Conservation (phyloP, 1,140 invertebrate species). For the Mercenaria mercenaria region DNA sequence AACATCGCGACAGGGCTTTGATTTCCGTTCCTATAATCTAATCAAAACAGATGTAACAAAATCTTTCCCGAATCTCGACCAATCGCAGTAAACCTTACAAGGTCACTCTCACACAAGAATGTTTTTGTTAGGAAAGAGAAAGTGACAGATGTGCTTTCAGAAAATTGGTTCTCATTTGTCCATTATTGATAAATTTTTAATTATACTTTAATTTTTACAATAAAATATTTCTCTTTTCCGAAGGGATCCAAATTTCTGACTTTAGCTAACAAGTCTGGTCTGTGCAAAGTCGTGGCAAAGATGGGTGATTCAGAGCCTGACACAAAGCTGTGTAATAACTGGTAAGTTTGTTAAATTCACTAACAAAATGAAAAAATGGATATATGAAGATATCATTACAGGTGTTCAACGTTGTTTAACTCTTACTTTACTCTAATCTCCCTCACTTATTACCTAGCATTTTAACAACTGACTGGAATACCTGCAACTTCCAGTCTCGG, state of each 20-base stretch:
- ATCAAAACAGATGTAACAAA: slow-evolving; percentile 8
- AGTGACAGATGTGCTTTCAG: slow-evolving; percentile 30
- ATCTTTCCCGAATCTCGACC: background rate
- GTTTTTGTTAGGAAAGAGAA: slow-evolving; percentile 62
- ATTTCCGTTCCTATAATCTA: background rate
- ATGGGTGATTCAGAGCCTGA: slow-evolving; percentile 72
- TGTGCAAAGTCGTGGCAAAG: no score
- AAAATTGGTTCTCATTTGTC: background rate
- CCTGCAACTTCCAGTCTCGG: no score
- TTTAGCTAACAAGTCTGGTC: no score
- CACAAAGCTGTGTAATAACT: slow-evolving; percentile 77
- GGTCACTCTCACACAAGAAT: background rate
- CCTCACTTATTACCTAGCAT: no score
- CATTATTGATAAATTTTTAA: background rate
- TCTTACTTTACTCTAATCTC: no score
- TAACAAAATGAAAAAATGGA: background rate
- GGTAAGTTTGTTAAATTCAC: slow-evolving; percentile 71
- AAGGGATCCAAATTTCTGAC: no score
- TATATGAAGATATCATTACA: background rate
- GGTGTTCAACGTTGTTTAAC: no score
- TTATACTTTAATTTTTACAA: no score
- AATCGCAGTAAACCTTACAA: background rate
- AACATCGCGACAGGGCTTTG: slow-evolving; percentile 24
- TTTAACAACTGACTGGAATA: no score
- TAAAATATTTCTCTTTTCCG: no score